Evolutionary conservation across 2,113 vertebrate genomes (phyloP), one percentile per base, ranked within the genome.

Genomic region (Cottus gobio): DNA sequence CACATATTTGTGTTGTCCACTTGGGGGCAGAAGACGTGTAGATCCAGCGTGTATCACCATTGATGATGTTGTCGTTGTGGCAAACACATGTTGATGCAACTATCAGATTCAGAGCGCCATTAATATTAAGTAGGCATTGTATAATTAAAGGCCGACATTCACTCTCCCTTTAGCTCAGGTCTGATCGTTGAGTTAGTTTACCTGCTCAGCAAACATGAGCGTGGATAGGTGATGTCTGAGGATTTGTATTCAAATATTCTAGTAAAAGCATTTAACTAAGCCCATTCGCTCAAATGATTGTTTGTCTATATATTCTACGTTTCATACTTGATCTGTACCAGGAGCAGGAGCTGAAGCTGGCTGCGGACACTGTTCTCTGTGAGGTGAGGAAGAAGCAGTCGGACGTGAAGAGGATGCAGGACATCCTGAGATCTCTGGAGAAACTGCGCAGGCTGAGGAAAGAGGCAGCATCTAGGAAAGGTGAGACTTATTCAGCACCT

Each of bases 311-410:
- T 52, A 6, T 22, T 54, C 8, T 22, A 46, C 37, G 10, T 31
- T 11, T 34, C 18, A 15, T 57, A 50, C 10, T 0, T 61, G 8
- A 1, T 46, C 7, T 83, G 18, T 56, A 18, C 10, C 58, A 99
- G 98, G 97, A 99, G 42, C 95, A 88, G 67, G 98, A 99, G 67
- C 95, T 99, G 71, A 99, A 98, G 90, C 92, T 94, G 79, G 96
- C 97, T 2, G 97, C 98, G 4, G 98, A 99, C 85, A 89, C 95
- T 0, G 97, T 99, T 1, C 93, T 99, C 31, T 96, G 96, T 7
- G 97, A 99, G 88, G 98, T 99, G n/a, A 91, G 96, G 86, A 98
- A 96, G 91, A 99, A 99, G 72, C 97, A 99, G 88, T 94, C 95
- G 0, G 98, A 99, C 3, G 93, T 96, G 0, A 99, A 98, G 87